phyloP scores from a whole-genome alignment of 1,140 invertebrate species.

The Polypedilum vanderplanki region DNA sequence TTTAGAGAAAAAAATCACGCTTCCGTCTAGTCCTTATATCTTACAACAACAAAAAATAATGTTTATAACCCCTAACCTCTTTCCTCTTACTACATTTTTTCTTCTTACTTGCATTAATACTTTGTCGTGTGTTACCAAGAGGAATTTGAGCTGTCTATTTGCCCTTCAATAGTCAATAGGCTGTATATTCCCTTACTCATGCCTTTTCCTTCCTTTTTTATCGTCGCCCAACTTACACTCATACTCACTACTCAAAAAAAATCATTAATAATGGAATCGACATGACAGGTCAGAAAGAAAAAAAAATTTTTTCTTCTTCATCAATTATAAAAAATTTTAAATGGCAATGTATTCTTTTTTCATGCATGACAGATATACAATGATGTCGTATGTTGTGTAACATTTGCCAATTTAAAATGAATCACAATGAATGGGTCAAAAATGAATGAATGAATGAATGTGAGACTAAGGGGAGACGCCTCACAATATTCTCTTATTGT shows the following conservation, averaged over 20 bases:
- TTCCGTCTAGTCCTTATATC: too few species aligned
- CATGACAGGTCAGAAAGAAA: background rate
- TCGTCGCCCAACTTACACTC: background rate
- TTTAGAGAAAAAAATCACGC: too few species aligned
- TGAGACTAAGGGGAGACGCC: background rate
- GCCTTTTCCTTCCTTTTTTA: background rate
- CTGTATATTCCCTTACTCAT: background rate
- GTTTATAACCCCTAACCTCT: too few species aligned
- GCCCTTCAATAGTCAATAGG: too few species aligned
- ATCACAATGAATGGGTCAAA: background rate
- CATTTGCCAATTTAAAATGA: too few species aligned
- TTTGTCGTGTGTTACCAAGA: too few species aligned
- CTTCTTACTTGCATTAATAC: too few species aligned
- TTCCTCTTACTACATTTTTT: too few species aligned
- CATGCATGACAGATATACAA: background rate
- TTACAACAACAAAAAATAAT: too few species aligned
- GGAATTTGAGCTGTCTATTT: too few species aligned
- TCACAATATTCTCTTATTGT: constrained; percentile 19
- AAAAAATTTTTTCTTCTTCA: background rate
- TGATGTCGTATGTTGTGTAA: too few species aligned
- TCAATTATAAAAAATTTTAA: background rate
- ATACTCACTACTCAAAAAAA: background rate
- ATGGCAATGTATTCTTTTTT: background rate
- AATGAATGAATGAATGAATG: constrained; percentile 10
- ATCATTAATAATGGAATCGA: constrained; percentile 13